phyloP scores from a whole-genome alignment of 2,797 vertebrate species.

The Hyperoplus immaculatus region DNA sequence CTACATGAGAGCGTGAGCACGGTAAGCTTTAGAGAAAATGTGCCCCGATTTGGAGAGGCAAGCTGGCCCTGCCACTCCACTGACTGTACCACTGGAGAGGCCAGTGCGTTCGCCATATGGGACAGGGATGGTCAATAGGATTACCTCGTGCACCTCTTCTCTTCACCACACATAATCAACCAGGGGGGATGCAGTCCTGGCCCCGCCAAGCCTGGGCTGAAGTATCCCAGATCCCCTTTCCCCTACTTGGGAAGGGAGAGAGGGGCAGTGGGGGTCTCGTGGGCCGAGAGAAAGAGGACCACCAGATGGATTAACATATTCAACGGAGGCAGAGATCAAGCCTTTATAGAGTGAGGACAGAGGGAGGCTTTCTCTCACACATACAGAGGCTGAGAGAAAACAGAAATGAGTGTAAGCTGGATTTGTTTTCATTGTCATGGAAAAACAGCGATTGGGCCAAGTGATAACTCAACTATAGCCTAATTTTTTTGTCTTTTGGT shows the following conservation, averaged over 20 bases:
- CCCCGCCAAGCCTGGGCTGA: slow-evolving; percentile 74
- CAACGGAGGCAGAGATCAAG: slow-evolving; percentile 87
- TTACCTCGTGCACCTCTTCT: slow-evolving; percentile 80
- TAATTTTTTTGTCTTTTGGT: slow-evolving; percentile 8
- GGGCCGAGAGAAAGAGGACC: slow-evolving; percentile 76
- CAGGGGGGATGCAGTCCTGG: slow-evolving; percentile 76
- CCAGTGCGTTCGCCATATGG: slow-evolving; percentile 85
- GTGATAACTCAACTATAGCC: slow-evolving; percentile 60
- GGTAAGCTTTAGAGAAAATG: slow-evolving; percentile 54
- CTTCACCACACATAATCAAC: slow-evolving; percentile 80
- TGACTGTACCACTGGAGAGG: slow-evolving; percentile 82
- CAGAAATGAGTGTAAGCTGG: slow-evolving; percentile 81
- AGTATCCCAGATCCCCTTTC: slow-evolving; percentile 72
- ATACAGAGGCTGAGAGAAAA: slow-evolving; percentile 74
- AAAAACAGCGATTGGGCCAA: slow-evolving; percentile 68
- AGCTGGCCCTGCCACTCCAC: slow-evolving; percentile 80
- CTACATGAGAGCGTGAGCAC: slow-evolving; percentile 55
- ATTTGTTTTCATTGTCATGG: slow-evolving; percentile 81
- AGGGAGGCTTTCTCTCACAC: slow-evolving; percentile 78
- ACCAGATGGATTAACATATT: slow-evolving; percentile 88
- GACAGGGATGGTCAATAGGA: slow-evolving; percentile 85
- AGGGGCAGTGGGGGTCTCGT: slow-evolving; percentile 79
- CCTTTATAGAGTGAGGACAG: slow-evolving; percentile 82
- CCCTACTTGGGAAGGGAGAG: slow-evolving; percentile 73
- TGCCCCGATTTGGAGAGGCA: slow-evolving; percentile 75